phyloP scores from a whole-genome alignment of 2,797 vertebrate genomes.

The Prionace glauca region DNA sequence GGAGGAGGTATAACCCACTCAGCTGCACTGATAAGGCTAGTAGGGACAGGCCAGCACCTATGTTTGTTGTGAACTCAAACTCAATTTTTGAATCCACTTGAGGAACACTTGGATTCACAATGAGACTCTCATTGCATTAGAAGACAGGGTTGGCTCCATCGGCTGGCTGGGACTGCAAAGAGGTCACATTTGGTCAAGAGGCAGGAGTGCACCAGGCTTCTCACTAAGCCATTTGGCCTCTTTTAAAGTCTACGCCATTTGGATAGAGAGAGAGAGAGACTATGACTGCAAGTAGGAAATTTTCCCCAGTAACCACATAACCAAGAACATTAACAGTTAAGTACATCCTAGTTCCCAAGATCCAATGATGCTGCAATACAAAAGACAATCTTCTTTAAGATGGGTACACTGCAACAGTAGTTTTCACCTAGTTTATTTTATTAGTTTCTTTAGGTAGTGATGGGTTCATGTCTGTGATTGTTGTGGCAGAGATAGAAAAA shows the following conservation, averaged over 20 bases:
- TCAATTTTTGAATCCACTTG: neutral
- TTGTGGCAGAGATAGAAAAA: neutral
- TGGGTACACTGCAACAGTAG: neutral
- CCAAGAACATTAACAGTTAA: neutral
- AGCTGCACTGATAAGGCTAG: neutral
- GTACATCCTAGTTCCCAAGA: neutral
- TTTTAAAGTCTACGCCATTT: neutral
- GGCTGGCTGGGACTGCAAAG: neutral
- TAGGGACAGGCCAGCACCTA: neutral
- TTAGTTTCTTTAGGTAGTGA: neutral
- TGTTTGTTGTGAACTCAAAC: neutral
- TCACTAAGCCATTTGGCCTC: neutral
- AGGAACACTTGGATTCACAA: neutral
- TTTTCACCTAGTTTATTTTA: neutral
- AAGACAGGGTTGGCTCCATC: neutral
- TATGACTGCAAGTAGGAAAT: neutral
- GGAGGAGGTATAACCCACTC: neutral
- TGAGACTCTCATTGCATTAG: neutral
- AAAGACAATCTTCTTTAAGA: neutral
- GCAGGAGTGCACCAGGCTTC: neutral
- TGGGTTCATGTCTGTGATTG: neutral
- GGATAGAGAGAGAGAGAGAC: neutral
- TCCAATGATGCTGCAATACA: neutral
- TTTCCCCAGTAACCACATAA: neutral
- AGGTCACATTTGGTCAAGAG: neutral